Evolutionary conservation across 1,140 invertebrate species (phyloP).

Genomic region (Brachionus paranguensis): DNA sequence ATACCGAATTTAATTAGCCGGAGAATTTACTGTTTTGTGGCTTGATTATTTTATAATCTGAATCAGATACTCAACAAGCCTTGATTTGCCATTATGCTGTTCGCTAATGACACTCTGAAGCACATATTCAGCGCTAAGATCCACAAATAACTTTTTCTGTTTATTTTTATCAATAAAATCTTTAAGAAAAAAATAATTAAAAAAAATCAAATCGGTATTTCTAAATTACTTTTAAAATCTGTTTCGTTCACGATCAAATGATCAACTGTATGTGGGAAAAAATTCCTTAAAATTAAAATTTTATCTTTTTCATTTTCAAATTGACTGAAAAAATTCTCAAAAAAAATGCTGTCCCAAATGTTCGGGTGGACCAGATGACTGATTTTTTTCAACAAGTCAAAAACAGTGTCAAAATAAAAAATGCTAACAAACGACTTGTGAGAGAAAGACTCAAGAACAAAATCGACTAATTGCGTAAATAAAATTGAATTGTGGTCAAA

Average conservation of each 20-base stretch:
- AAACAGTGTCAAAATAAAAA: not conserved
- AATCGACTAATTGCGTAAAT: not conserved
- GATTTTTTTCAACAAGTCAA: not conserved
- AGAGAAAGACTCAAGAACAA: not conserved
- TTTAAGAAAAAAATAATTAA: not conserved
- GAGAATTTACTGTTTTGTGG: not conserved
- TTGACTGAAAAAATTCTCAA: not conserved
- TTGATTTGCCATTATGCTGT: not conserved
- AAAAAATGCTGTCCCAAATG: not conserved
- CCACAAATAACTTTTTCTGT: not conserved
- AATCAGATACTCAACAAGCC: not conserved
- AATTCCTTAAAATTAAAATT: not conserved
- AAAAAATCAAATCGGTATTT: not conserved
- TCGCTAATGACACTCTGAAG: not conserved
- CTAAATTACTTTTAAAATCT: not conserved
- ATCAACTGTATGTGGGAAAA: not conserved
- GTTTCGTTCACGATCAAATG: not conserved
- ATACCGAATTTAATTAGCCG: not conserved
- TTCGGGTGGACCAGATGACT: not conserved
- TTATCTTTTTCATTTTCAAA: not conserved
- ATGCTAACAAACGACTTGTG: not conserved
- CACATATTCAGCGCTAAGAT: not conserved
- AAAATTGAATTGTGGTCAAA: not conserved
- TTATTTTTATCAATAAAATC: not conserved
- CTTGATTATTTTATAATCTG: not conserved